A percentile compares a stretch with the other conserved stretches of the same genome.
Conservation (phyloP, 2,113 vertebrate genomes). For the Cynoglossus semilaevis region DNA sequence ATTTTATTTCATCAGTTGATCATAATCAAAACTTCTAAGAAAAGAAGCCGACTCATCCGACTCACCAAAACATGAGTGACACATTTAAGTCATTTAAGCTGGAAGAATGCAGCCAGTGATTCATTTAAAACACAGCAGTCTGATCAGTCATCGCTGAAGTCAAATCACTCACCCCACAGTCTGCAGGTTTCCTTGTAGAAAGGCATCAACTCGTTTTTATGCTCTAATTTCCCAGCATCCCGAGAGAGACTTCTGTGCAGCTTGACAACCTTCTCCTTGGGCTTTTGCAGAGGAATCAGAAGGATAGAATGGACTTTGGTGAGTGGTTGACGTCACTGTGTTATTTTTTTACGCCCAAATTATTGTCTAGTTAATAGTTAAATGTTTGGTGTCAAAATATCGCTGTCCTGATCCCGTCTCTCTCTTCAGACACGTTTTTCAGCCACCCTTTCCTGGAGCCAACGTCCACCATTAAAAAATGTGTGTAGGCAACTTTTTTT, state of each 20-base stretch:
- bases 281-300: slow-evolving; percentile 95
- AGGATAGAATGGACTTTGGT: slow-evolving; percentile 97
- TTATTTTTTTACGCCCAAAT: no score
- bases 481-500: slow-evolving; percentile 71
- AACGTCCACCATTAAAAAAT: slow-evolving; percentile 88
- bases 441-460: slow-evolving; percentile 92
- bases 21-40: no score
- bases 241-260: slow-evolving; percentile 89
- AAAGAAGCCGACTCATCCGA: no score
- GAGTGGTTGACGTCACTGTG: slow-evolving; percentile 56
- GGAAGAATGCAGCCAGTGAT: no score
- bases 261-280: slow-evolving; percentile 86
- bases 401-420: slow-evolving; percentile 20
- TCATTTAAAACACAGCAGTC: no score
- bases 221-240: slow-evolving; percentile 78
- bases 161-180: no score
- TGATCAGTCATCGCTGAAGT: no score
- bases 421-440: slow-evolving; percentile 87
- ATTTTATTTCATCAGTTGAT: no score
- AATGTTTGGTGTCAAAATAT: not conserved
- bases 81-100: no score
- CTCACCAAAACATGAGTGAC: no score
- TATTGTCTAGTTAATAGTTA: not conserved
- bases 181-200: no score
- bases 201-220: no score